phyloP scores from a whole-genome alignment of 2,113 vertebrate species.

The Phrynocephalus versicolor region DNA sequence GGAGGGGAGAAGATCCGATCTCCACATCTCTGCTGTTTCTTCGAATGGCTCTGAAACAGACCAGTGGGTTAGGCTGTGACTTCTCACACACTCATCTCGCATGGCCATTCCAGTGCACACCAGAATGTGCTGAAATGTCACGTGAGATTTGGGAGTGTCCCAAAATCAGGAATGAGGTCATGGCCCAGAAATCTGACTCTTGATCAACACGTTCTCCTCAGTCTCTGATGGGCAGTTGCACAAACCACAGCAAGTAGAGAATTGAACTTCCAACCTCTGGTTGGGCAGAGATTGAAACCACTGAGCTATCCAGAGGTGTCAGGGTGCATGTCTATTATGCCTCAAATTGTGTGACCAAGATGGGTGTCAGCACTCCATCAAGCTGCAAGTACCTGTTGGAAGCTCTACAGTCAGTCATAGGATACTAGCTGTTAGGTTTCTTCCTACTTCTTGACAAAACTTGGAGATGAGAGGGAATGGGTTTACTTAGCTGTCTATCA shows the following conservation, averaged over 20 bases:
- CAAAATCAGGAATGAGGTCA: neutral
- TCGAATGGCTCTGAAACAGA: neutral
- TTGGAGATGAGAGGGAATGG: neutral
- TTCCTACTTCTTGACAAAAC: neutral
- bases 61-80: neutral
- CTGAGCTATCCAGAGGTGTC: too few relatives aligned
- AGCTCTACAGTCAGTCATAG: too few relatives aligned
- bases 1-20: neutral
- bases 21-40: neutral
- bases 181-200: too few relatives aligned
- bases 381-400: too few relatives aligned
- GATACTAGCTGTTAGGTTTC: neutral
- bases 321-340: too few relatives aligned
- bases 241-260: too few relatives aligned
- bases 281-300: too few relatives aligned
- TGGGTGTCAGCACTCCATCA: too few relatives aligned
- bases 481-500: neutral
- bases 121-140: neutral
- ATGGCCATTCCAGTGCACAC: neutral
- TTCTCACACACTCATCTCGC: neutral
- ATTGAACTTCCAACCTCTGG: too few relatives aligned
- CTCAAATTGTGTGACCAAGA: too few relatives aligned
- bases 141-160: neutral
- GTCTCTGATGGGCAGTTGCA: too few relatives aligned
- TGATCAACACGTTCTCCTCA: too few relatives aligned